Base-by-base conservation (phyloP, 1,140 invertebrate genomes). In the Coptotermes formosanus region DNA sequence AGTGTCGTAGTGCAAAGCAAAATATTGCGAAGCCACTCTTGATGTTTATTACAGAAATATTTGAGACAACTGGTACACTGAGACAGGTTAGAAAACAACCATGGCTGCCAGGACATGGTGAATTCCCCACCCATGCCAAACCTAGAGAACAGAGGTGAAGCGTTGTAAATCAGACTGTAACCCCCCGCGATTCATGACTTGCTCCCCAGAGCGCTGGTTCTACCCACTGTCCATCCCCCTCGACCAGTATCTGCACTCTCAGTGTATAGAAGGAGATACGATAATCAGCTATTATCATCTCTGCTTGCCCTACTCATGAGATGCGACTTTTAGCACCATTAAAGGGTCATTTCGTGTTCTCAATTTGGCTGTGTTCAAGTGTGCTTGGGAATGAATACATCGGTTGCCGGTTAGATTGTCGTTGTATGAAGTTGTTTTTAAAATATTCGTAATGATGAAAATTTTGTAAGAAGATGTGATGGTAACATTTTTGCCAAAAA, bases 111-210 rank as follows among this genome's bases (percentile, higher is more conserved):
- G 64, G 64, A 75, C 64, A 30, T n/a, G 25, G 64, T 30, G 25
- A 75, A 30, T 75, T 25, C 64, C 64, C 64, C 64, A 75, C 25
- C 64, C 25, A 14, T 4, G 30, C 25, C 64, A 25, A 30, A 30
- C 25, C 64, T 75, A 30, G 64, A 75, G 64, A 30, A 75, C 64
- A 30, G 64, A 75, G 64, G 64, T 75, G 64, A 75, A 75, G 64
- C 64, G 64, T 75, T 75, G n/a, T 75, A 75, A 75, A 75, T 75
- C n/a, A 75, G 25, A 75, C 64, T 75, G 64, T 30, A 75, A 25
- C 64, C 64, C 64, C 64, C 25, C 64, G 64, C n/a, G 64, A 75
- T 75, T 75, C 64, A 75, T 75, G 64, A 75, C 64, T 75, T 75
- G 64, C 25, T 75, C 64, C 64, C 64, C 64, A 75, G 64, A 75